Evolutionary conservation across 2,797 vertebrate genomes (phyloP), one percentile per base, ranked within the genome.

Genomic region (Coilia nasus): DNA sequence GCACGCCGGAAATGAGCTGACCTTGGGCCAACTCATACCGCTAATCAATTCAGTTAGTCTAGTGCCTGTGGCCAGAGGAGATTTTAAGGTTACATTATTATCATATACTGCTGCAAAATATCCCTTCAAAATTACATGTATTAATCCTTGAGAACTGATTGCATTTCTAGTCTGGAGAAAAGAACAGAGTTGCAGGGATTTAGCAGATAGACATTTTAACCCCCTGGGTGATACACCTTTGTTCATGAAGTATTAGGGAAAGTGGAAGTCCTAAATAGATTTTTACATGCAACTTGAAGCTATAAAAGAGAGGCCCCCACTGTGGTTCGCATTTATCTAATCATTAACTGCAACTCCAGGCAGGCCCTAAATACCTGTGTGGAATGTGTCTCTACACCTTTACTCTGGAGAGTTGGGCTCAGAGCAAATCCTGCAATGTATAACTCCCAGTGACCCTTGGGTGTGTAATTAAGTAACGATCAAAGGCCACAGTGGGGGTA

Each of bases 341-440:
- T 75, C 15, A 35, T 75, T 75, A 75, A 75, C 25, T 23, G 6
- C 67, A 35, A 75, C 17, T 75, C 12, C 15, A 35, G 12, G 25
- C 57, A 67, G 23, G 11, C 25, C 62, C 9, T 14, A 23, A 28
- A 9, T 67, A 67, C 62, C 23, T 75, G 67, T 35, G 67, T 31
- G 28, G 4, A 15, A 75, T 75, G 28, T 67, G 12, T 31, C 3
- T 67, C 64, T 59, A 6, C 25, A 67, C 11, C 4, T 31, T 31
- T 11, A 75, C 28, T 75, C 44, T 47, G 46, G 31, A 81, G 85
- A 56, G 35, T 28, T 80, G 83, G 64, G 81, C 21, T 81, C 28
- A 81, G 81, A 50, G 81, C 81, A 59, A 75, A 71, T 15, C 28
- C 67, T 17, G 14, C 28, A 35, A 35, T 75, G 15, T 35, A 75